These are phyloP conservation scores for Hippocampus barbouri DNA, from an alignment of 2,113 vertebrate species.

Conservation along the genomic window DNA sequence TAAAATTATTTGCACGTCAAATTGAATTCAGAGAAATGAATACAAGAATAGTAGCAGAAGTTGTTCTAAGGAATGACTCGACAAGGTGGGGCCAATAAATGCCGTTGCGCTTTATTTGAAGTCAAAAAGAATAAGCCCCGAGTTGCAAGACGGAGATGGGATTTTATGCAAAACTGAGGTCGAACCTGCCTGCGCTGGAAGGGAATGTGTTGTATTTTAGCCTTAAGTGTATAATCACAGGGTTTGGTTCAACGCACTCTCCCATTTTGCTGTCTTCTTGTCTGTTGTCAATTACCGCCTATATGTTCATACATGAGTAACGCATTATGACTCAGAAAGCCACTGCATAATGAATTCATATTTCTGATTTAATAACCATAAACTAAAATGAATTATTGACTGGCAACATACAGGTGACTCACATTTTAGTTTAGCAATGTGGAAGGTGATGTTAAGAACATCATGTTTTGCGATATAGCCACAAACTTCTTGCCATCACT, in stretches of 20 bases:
- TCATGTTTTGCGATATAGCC: not conserved
- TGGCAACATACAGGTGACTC: not conserved
- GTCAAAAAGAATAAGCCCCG: slow-evolving; percentile 10
- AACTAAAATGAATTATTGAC: not conserved
- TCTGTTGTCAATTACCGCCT: slow-evolving; percentile 61
- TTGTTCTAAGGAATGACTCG: not conserved
- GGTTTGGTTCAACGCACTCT: slow-evolving; percentile 58
- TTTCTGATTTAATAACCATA: not conserved
- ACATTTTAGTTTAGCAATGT: not conserved
- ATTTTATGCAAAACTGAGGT: slow-evolving; percentile 28
- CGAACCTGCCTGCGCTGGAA: slow-evolving; percentile 59
- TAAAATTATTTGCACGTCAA: not conserved
- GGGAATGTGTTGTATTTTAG: slow-evolving; percentile 68
- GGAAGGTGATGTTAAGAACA: not conserved
- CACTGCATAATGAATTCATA: not conserved
- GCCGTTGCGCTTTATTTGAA: slow-evolving; percentile 6
- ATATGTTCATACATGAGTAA: not conserved
- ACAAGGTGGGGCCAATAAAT: slow-evolving; percentile 2
- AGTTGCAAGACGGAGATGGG: slow-evolving; percentile 16
- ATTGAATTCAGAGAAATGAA: not conserved
- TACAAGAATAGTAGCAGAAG: not conserved
- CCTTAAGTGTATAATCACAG: slow-evolving; percentile 71
- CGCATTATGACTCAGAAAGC: not conserved
- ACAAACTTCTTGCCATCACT: not conserved
- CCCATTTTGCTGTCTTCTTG: slow-evolving; percentile 62